A percentile compares a stretch with the other conserved stretches of the same genome.
Evolutionary conservation across 2,888 invertebrate species (phyloP).

Genomic region (Amphipyra tragopoginis): DNA sequence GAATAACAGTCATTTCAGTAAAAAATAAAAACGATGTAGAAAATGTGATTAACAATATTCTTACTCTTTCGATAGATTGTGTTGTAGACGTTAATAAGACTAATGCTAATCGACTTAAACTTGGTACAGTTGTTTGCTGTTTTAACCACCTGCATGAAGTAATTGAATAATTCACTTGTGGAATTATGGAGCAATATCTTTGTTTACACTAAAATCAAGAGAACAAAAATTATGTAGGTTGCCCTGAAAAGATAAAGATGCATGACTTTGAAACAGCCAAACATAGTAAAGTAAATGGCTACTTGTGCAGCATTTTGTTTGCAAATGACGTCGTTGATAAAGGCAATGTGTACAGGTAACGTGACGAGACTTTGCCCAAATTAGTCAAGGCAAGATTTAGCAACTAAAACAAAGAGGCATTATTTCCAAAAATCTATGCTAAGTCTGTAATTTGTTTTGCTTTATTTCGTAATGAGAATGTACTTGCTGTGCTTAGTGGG

Average conservation of each 20-base stretch:
- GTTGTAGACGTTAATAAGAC: too few relatives aligned
- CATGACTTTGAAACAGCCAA: constrained; percentile 30
- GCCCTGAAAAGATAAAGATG: constrained; percentile 31
- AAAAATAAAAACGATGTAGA: not conserved
- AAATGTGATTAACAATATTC: too few relatives aligned
- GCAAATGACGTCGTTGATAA: constrained; percentile 32
- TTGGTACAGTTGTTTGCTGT: too few relatives aligned
- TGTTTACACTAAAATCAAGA: constrained; percentile 10
- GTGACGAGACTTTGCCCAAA: constrained; percentile 42
- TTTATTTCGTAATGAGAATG: constrained; percentile 38
- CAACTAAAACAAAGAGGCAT: constrained; percentile 44
- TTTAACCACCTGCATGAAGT: too few relatives aligned
- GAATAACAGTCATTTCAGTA: not conserved
- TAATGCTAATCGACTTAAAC: too few relatives aligned
- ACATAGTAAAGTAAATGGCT: constrained; percentile 21
- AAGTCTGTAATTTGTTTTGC: constrained; percentile 40
- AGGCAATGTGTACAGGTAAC: constrained; percentile 41
- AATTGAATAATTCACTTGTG: not conserved
- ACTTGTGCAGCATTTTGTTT: constrained; percentile 30
- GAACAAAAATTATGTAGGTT: constrained; percentile 14
- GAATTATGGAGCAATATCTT: not conserved
- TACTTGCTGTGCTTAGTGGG: constrained; percentile 12
- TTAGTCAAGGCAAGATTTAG: constrained; percentile 53
- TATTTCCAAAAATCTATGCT: constrained; percentile 53
- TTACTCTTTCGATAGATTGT: too few relatives aligned